Evolutionary conservation across 2,888 invertebrate genomes (phyloP).

Genomic region (Lysandra bellargus): DNA sequence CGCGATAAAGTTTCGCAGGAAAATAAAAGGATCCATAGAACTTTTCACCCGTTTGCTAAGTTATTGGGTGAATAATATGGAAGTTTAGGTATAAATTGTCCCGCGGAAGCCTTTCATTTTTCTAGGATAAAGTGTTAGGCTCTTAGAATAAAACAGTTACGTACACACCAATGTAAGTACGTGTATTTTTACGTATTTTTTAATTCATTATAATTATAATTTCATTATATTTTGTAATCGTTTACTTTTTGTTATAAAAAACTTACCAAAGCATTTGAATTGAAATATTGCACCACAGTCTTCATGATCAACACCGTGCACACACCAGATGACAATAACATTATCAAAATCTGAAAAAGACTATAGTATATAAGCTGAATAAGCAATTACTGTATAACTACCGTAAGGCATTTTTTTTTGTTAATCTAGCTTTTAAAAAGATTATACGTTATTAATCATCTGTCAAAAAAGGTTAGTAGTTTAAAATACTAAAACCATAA

Average conservation of each 20-base stretch:
- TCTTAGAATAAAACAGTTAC: no score
- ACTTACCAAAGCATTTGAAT: background rate
- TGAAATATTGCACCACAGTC: conserved; percentile 36
- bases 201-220: no score
- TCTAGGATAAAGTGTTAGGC: background rate
- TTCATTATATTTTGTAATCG: background rate
- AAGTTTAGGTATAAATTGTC: conserved; percentile 39
- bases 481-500: background rate
- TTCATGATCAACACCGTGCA: conserved; percentile 58
- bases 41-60: background rate
- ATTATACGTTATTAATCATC: no score
- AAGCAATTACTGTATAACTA: background rate
- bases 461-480: background rate
- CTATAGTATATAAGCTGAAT: background rate
- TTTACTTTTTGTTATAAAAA: background rate
- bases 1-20: background rate
- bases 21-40: background rate
- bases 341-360: conserved; percentile 55
- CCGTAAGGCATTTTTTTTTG: no score
- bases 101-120: background rate
- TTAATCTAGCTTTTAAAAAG: no score
- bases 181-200: no score
- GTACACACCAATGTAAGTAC: no score
- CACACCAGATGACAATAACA: conserved; percentile 57
- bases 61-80: background rate